phyloP scores from a whole-genome alignment of 2,888 invertebrate species.

The Nemoura dubitans region DNA sequence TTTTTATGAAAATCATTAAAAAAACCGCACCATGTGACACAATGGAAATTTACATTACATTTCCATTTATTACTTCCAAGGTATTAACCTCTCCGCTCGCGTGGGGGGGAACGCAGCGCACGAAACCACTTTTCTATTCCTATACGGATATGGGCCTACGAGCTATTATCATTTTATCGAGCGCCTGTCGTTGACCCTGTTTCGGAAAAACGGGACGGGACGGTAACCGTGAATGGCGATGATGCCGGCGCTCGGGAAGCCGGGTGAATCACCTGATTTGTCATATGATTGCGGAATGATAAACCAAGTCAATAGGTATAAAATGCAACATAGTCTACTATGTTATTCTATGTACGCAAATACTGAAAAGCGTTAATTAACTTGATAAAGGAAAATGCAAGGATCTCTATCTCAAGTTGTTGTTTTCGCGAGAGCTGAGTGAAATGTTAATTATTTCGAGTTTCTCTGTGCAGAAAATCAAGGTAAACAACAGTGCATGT shows the following conservation, averaged over 20 bases:
- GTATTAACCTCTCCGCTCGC: background rate
- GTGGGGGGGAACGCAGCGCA: background rate
- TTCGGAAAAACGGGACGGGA: background rate
- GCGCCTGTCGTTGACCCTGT: slow-evolving; percentile 4
- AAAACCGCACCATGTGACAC: background rate
- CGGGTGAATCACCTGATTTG: background rate
- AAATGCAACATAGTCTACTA: too few species aligned
- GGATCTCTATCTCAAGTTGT: background rate
- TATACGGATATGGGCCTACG: background rate
- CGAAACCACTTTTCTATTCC: slow-evolving; percentile 7
- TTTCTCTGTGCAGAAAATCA: background rate
- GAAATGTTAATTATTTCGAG: background rate
- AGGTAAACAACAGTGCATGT: slow-evolving; percentile 1
- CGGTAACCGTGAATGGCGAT: background rate
- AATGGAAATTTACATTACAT: slow-evolving; percentile 7
- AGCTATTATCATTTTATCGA: slow-evolving; percentile 5
- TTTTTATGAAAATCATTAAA: background rate
- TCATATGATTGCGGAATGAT: background rate
- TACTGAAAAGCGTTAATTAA: background rate
- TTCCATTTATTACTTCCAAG: background rate
- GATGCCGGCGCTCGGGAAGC: background rate
- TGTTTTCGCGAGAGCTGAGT: background rate
- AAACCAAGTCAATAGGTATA: too few species aligned
- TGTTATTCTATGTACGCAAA: background rate
- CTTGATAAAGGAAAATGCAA: background rate